These are phyloP conservation scores for Hemaris fuciformis DNA, from an alignment of 2,888 invertebrate species.

Conservation along the genomic window DNA sequence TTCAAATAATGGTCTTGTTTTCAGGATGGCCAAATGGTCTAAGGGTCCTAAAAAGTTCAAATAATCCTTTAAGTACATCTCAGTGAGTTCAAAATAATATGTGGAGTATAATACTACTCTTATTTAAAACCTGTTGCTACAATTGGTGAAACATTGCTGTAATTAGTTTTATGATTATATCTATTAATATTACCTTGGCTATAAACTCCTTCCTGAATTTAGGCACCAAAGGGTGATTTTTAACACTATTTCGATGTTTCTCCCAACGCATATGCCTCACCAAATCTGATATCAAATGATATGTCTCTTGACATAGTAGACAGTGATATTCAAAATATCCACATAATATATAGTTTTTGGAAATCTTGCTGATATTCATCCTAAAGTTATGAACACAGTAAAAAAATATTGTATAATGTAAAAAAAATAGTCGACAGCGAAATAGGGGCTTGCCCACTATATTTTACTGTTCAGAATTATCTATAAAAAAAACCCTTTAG, in stretches of 20 bases:
- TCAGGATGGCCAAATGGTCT: too few relatives aligned
- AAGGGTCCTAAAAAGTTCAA: too few relatives aligned
- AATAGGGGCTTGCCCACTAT: too few relatives aligned
- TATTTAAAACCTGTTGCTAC: too few relatives aligned
- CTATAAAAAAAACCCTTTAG: too few relatives aligned
- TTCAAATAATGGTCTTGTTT: too few relatives aligned
- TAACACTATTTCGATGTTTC: constrained; percentile 46
- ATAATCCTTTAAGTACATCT: too few relatives aligned
- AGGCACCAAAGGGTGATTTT: constrained; percentile 32
- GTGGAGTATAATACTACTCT: too few relatives aligned
- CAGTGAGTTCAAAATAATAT: too few relatives aligned
- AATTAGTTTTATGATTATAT: neutral
- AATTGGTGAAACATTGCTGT: neutral
- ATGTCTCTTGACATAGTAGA: constrained; percentile 52
- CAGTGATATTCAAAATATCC: constrained; percentile 53
- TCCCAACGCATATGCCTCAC: constrained; percentile 60
- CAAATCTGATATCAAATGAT: constrained; percentile 32
- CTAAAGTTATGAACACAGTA: neutral
- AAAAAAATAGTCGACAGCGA: too few relatives aligned
- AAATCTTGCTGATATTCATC: constrained; percentile 32
- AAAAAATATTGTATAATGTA: neutral
- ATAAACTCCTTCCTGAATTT: constrained; percentile 50
- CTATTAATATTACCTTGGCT: constrained; percentile 43
- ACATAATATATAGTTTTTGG: constrained; percentile 55
- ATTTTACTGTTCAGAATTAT: too few relatives aligned